Evolutionary conservation across 2,888 invertebrate species (phyloP).

Genomic region (Hypselothyrea guttata): DNA sequence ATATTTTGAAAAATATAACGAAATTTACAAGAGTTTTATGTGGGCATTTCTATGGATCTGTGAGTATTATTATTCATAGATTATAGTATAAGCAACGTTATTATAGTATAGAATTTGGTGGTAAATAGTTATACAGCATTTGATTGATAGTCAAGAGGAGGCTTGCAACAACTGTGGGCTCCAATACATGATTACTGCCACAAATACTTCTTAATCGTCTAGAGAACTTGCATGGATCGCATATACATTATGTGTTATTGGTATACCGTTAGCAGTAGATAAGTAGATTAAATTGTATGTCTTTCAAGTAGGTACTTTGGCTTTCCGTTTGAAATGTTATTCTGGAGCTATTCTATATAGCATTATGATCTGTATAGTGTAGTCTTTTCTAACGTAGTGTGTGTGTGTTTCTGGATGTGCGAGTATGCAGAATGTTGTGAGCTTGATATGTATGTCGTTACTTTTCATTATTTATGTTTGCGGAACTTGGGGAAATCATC

Average conservation of each 20-base stretch:
- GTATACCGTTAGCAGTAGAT: constrained; percentile 39
- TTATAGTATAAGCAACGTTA: constrained; percentile 41
- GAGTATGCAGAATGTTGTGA: constrained; percentile 46
- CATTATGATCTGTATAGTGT: constrained; percentile 9
- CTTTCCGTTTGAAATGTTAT: constrained; percentile 59
- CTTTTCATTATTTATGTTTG: constrained; percentile 55
- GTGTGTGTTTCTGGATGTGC: constrained; percentile 47
- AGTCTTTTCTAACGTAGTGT: constrained; percentile 4
- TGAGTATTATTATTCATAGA: constrained; percentile 66
- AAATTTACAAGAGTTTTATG: constrained; percentile 13
- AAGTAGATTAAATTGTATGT: constrained; percentile 64
- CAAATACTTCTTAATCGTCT: constrained; percentile 43
- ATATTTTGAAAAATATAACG: constrained; percentile 13
- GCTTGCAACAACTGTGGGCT: constrained; percentile 7
- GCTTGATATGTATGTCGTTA: constrained; percentile 79
- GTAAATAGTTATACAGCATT: constrained; percentile 73
- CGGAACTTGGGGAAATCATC: constrained; percentile 20
- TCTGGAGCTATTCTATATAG: not conserved
- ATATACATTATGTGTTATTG: constrained; percentile 25
- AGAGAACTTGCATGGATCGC: constrained; percentile 19
- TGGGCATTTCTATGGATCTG: constrained; percentile 27
- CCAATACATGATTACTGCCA: not conserved
- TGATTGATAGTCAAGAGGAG: constrained; percentile 66
- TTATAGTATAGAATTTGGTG: constrained; percentile 45
- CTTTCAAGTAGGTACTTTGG: constrained; percentile 76